Evolutionary conservation across 2,797 vertebrate species (phyloP).

Genomic region (Premnoplex brunnescens): DNA sequence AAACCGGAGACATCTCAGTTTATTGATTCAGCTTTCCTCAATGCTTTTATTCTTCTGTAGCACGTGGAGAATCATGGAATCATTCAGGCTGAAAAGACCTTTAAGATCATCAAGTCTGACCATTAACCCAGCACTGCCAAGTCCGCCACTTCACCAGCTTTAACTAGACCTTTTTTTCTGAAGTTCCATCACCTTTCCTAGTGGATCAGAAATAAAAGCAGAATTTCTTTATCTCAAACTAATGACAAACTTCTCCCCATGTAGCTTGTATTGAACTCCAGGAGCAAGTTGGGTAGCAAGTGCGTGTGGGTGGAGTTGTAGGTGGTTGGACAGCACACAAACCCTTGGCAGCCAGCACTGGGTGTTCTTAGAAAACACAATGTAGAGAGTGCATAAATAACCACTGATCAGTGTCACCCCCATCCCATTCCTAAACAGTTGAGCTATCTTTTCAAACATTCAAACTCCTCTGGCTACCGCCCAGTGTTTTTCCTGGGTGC

Average conservation of each 20-base stretch:
- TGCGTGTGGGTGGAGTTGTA: background rate
- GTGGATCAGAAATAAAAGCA: background rate
- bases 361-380: background rate
- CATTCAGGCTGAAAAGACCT: background rate
- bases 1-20: background rate
- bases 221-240: background rate
- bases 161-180: background rate
- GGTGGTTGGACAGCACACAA: background rate
- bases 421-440: background rate
- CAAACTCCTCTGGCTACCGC: background rate
- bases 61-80: background rate
- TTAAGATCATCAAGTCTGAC: background rate
- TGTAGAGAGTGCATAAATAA: background rate
- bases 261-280: rapidly evolving
- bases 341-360: background rate
- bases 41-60: background rate
- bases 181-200: background rate
- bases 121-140: background rate
- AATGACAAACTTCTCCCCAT: background rate
- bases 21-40: background rate
- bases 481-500: background rate
- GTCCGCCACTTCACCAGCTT: background rate
- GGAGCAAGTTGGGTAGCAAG: background rate
- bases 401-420: background rate
- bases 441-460: background rate